Evolutionary conservation across 1,140 invertebrate genomes (phyloP), one percentile per base, ranked within the genome.

Genomic region (Sitophilus oryzae): DNA sequence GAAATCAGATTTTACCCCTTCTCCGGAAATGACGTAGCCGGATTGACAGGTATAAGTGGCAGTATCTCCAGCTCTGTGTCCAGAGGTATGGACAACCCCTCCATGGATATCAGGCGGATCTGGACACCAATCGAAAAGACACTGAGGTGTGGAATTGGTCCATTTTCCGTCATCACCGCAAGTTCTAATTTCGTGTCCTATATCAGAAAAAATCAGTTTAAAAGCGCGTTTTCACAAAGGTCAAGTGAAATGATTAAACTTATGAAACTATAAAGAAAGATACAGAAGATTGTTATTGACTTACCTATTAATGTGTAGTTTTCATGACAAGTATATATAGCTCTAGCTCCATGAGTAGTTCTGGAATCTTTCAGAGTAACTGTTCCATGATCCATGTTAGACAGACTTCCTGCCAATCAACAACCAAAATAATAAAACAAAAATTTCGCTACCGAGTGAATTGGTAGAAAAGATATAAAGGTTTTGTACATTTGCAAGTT

Each of bases 71-170:
- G 83, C 82, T 56, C 84, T 79, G 64, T 81, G 82, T 19, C 89
- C 88, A 8, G 77, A 79, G 0, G 79, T 78, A 0, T 74, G 69
- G 0, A 91, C 82, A 0, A 80, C 71, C n/a, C 86, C 88, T 0
- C 89, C 88, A 5, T 82, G 74, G 1, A 91, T 82, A 45, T 77
- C 73, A 20, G 83, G 84, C 3, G 89, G 88, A 50, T 88, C 84
- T 0, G 87, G 84, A 68, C 90, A 93, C 85, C 87, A 90, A 65
- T 90, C 86, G 58, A 89, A 88, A 18, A 91, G 73, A 69, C 90
- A 93, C 62, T 86, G 81, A 0, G 89, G 87, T 20, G 83, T 77
- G 58, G 84, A 79, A 4, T 84, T 85, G 45, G 80, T 83, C 93
- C 93, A 97, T 35, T 79, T 74, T 19, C 88, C 91, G 41, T 84